These are phyloP conservation scores for Dallia pectoralis DNA, from an alignment of 2,797 vertebrate species.

Conservation along the genomic window DNA sequence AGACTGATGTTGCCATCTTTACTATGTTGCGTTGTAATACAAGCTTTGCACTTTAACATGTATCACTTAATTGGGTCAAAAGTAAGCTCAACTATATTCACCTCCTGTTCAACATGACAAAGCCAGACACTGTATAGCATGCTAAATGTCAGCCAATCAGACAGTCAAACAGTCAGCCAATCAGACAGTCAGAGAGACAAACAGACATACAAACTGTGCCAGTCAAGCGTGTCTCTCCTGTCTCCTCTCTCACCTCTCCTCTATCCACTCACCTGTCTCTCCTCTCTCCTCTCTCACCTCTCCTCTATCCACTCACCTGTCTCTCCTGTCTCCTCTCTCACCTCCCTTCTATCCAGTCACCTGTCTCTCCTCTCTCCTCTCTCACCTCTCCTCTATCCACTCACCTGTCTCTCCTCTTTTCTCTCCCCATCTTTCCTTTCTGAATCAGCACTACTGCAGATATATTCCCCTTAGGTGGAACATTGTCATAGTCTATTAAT, in stretches of 20 bases:
- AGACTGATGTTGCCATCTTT: no score
- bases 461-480: constrained; percentile 82
- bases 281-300: constrained; percentile 9
- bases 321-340: constrained; percentile 37
- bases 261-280: constrained; percentile 41
- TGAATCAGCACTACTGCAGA: constrained; percentile 77
- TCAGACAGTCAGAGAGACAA: constrained; percentile 6
- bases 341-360: constrained; percentile 17
- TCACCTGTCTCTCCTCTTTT: constrained; percentile 13
- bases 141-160: not conserved
- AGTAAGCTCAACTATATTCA: no score
- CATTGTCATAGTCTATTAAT: constrained; percentile 90
- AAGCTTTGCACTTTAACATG: no score
- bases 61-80: no score
- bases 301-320: constrained; percentile 18
- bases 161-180: not conserved
- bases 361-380: not conserved
- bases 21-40: no score
- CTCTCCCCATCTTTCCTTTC: constrained; percentile 39
- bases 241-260: constrained; percentile 50
- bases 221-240: not conserved
- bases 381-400: constrained; percentile 32
- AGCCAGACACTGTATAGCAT: no score
- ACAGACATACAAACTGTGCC: no score
- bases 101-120: no score